Conservation (phyloP, 1,140 invertebrate species). For the Papilio aristodemus region DNA sequence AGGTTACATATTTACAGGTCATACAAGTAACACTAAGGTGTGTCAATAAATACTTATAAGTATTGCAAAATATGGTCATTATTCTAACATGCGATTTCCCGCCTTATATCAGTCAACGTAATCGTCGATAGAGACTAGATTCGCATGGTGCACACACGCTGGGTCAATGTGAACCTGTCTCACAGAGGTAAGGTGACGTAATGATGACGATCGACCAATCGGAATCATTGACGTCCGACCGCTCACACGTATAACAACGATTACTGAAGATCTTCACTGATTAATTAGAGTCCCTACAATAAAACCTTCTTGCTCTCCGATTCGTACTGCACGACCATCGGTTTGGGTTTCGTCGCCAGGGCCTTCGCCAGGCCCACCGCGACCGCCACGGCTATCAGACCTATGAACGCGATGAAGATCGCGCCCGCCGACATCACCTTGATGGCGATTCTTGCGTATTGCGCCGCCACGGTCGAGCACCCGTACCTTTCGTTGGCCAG, state of each 20-base stretch:
- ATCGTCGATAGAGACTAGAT: conserved; percentile 20
- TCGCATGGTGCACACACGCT: conserved; percentile 1
- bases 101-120: conserved; percentile 18
- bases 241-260: conserved; percentile 8
- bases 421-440: conserved; percentile 55
- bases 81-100: conserved; percentile 4
- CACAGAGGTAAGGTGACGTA: conserved; percentile 25
- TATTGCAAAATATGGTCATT: conserved; percentile 19
- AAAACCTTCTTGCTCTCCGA: conserved; percentile 69
- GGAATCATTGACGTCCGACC: not conserved
- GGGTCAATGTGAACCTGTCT: not conserved
- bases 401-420: conserved; percentile 58
- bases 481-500: conserved; percentile 70
- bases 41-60: conserved; percentile 34
- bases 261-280: not conserved
- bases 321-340: conserved; percentile 48
- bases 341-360: conserved; percentile 45
- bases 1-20: conserved; percentile 18
- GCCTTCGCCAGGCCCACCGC: conserved; percentile 50
- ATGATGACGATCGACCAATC: conserved; percentile 17
- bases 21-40: conserved; percentile 9
- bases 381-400: conserved; percentile 47
- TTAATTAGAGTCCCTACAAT: conserved; percentile 48
- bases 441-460: conserved; percentile 62
- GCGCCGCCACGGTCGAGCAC: conserved; percentile 58